These are phyloP conservation scores for Leistus spinibarbis DNA, from an alignment of 2,888 invertebrate species.

Conservation along the genomic window DNA sequence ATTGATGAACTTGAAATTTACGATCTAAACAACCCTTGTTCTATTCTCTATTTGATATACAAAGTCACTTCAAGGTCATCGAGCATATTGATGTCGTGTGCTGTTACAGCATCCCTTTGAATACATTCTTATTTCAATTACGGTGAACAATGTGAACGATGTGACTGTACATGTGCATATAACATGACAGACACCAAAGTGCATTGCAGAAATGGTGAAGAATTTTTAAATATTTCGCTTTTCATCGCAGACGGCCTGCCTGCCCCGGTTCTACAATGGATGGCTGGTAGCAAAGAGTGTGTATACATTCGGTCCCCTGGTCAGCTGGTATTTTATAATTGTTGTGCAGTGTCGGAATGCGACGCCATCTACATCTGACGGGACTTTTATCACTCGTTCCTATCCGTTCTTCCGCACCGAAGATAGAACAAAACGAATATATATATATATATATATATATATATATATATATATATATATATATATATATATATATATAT, in stretches of 20 bases:
- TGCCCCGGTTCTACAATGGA: too few relatives aligned
- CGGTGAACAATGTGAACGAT: background rate
- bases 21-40: too few relatives aligned
- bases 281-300: background rate
- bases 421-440: background rate
- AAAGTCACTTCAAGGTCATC: too few relatives aligned
- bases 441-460: too few relatives aligned
- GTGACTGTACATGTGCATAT: background rate
- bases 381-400: background rate
- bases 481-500: too few relatives aligned
- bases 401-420: background rate
- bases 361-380: slow-evolving; percentile 6
- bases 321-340: slow-evolving; percentile 29
- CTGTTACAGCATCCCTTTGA: too few relatives aligned
- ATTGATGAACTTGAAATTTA: too few relatives aligned
- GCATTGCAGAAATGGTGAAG: slow-evolving; percentile 3
- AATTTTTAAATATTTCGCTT: slow-evolving; percentile 21
- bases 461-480: too few relatives aligned
- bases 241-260: background rate
- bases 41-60: too few relatives aligned
- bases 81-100: too few relatives aligned
- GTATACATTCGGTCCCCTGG: slow-evolving; percentile 17
- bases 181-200: background rate
- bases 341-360: slow-evolving; percentile 16
- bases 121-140: too few relatives aligned